A percentile compares a stretch with the other conserved stretches of the same genome.
Evolutionary conservation across 2,888 invertebrate species (phyloP).

Genomic region (Hirtodrosophila cameraria): DNA sequence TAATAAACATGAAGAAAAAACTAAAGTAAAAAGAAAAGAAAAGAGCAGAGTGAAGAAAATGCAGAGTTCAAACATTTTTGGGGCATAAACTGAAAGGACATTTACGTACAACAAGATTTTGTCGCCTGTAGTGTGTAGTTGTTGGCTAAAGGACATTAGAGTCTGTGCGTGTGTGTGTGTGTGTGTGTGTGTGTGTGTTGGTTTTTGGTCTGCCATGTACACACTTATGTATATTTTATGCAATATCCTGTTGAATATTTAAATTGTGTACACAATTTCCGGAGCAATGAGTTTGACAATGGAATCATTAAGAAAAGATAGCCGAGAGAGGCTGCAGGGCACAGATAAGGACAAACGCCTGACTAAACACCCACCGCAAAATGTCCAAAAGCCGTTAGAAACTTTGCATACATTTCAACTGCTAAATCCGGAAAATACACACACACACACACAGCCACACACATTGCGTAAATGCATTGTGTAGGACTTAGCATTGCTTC

Average conservation of each 20-base stretch:
- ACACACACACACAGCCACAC: conserved; percentile 3
- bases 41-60: conserved; percentile 6
- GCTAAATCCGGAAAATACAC: conserved; percentile 24
- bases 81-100: conserved; percentile 48
- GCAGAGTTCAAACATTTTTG: conserved; percentile 29
- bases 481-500: conserved; percentile 10
- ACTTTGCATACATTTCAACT: conserved; percentile 40
- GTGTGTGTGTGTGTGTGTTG: conserved; percentile 12
- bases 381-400: conserved; percentile 19
- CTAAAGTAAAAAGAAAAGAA: conserved; percentile 4
- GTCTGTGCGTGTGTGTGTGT: conserved; percentile 4
- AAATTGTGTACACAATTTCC: conserved; percentile 78
- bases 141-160: conserved; percentile 28
- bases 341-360: conserved; percentile 65
- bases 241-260: conserved; percentile 79
- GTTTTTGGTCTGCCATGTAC: conserved; percentile 14
- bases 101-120: conserved; percentile 63
- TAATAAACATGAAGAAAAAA: conserved; percentile 1
- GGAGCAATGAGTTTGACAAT: conserved; percentile 74
- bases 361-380: conserved; percentile 40
- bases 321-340: conserved; percentile 38
- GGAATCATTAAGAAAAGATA: conserved; percentile 76
- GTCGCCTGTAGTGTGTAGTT: conserved; percentile 68
- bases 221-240: conserved; percentile 65
- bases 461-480: conserved; percentile 38